These are phyloP conservation scores for Megaptera novaeangliae DNA, from an alignment of 2,113 vertebrate species.

Conservation along the genomic window DNA sequence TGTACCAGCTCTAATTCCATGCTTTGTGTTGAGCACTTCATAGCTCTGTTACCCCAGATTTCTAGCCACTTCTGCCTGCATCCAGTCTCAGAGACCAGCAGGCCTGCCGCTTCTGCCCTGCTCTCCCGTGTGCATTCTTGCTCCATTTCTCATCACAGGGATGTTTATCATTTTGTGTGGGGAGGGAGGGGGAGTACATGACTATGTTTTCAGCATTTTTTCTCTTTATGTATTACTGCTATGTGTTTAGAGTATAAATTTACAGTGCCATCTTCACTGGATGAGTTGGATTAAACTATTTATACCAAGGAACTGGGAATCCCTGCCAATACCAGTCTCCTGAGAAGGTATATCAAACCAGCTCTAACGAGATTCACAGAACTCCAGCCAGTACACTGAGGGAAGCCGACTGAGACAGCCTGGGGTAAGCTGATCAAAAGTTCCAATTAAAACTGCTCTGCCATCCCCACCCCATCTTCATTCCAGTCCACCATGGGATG, in stretches of 20 bases:
- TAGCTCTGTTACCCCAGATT: not conserved
- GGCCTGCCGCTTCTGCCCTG: not conserved
- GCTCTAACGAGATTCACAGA: constrained; percentile 35
- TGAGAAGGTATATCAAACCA: constrained; percentile 50
- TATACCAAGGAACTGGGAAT: not conserved
- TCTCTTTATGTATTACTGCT: constrained; percentile 22
- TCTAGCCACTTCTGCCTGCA: not conserved
- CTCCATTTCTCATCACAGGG: not conserved
- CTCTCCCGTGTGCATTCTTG: not conserved
- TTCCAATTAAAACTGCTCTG: not conserved
- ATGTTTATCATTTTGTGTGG: not conserved
- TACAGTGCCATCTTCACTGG: constrained; percentile 21
- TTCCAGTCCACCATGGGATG: not conserved
- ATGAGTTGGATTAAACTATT: constrained; percentile 18
- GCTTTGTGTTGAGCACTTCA: not conserved
- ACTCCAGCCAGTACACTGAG: constrained; percentile 19
- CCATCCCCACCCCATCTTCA: not conserved
- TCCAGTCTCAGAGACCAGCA: not conserved
- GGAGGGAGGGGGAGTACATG: not conserved
- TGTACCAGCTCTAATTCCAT: not conserved
- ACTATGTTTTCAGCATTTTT: constrained; percentile 16
- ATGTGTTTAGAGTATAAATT: constrained; percentile 35
- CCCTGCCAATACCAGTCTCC: constrained; percentile 45
- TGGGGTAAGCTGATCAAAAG: not conserved
- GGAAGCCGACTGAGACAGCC: not conserved